phyloP scores from a whole-genome alignment of 35 echinoderm and acorn worm species.

The Eucidaris tribuloides region DNA sequence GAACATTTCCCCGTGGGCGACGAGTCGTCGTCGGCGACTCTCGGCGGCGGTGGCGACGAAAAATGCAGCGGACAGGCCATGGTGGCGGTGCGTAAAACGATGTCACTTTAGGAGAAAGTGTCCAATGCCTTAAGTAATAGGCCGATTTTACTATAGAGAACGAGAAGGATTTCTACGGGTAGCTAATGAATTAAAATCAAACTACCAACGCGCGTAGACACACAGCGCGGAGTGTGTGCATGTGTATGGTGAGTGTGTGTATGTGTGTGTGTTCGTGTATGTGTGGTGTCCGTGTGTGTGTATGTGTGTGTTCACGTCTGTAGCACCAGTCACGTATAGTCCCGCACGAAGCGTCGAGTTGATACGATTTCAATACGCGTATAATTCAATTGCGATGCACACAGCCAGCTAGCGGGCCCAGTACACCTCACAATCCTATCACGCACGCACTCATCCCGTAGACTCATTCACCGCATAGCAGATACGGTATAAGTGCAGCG shows the following conservation, averaged over 20 bases:
- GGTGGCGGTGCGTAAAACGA: neutral
- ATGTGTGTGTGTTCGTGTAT: neutral
- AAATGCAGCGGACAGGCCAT: constrained; percentile 6
- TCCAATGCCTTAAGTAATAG: neutral
- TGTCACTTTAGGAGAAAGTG: neutral
- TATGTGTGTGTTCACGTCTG: neutral
- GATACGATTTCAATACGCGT: constrained; percentile 9
- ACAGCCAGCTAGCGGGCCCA: too few species aligned
- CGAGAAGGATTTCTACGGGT: too few species aligned
- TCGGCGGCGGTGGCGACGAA: neutral
- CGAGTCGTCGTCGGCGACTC: neutral
- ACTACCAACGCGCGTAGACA: neutral
- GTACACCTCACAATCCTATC: too few species aligned
- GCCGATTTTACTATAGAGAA: too few species aligned
- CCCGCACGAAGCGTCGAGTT: neutral
- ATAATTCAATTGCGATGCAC: neutral
- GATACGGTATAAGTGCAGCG: too few species aligned
- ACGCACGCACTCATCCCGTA: too few species aligned
- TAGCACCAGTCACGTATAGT: constrained; percentile 19
- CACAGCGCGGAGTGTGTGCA: neutral
- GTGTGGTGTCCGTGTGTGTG: neutral
- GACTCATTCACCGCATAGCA: too few species aligned
- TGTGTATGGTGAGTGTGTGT: neutral
- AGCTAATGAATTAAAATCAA: neutral
- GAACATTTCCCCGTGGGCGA: constrained; percentile 40